A percentile compares a stretch with the other conserved stretches of the same genome.
Conservation (phyloP, 2,888 invertebrate genomes). For the Scaptomyza cyrtandrae region DNA sequence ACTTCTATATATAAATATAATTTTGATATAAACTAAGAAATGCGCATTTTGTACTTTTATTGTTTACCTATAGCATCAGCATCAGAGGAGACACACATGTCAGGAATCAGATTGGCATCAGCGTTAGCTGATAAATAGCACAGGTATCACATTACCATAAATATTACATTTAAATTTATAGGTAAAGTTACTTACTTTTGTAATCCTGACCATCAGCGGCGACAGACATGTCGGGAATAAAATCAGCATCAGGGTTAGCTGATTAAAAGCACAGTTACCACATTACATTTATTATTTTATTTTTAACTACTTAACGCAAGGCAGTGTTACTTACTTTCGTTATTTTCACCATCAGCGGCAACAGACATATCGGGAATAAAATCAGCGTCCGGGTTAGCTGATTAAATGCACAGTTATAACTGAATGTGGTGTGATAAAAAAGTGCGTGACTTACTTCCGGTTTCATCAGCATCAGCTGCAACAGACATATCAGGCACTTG, state of each 20-base stretch:
- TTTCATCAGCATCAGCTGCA: constrained; percentile 46
- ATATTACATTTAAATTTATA: too few relatives aligned
- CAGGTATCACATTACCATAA: background rate
- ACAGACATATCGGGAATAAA: background rate
- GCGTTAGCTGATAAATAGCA: background rate
- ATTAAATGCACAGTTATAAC: constrained; percentile 2
- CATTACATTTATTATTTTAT: background rate
- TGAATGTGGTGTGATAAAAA: background rate
- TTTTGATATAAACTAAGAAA: background rate
- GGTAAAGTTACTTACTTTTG: too few relatives aligned
- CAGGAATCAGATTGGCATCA: constrained; percentile 39
- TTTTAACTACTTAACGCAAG: too few relatives aligned
- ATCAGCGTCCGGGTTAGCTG: constrained; percentile 1
- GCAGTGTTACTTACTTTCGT: constrained; percentile 1
- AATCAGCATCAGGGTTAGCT: constrained; percentile 1
- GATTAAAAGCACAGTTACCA: background rate
- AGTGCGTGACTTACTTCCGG: constrained; percentile 18
- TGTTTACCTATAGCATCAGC: constrained; percentile 35
- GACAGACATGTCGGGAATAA: background rate
- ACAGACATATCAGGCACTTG: constrained; percentile 55
- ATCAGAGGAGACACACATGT: constrained; percentile 57
- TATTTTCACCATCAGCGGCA: background rate
- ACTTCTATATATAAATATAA: background rate
- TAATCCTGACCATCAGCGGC: constrained; percentile 51
- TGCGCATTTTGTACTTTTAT: background rate